Evolutionary conservation across 2,888 invertebrate species (phyloP), one percentile per base, ranked within the genome.

Genomic region (Drosophila pseudotakahashii): DNA sequence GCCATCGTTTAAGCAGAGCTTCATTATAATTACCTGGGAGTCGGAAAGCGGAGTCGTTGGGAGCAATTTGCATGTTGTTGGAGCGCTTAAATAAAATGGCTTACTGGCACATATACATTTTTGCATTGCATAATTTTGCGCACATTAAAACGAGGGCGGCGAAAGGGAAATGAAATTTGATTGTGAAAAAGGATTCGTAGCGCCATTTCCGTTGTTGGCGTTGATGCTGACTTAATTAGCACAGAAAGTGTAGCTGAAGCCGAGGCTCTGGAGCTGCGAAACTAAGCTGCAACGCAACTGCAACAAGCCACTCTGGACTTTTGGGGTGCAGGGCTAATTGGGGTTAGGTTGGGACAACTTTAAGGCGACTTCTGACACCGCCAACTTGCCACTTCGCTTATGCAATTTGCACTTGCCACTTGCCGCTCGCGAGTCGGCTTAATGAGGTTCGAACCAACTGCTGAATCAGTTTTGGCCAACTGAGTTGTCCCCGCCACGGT

Each of bases 141-240:
- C 73, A 58, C 70, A 79, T 81, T 79, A 72, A 75, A 81, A 79
- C 61, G 60, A 11, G 50, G 61, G 23, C 14, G 11, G 13, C 50
- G 32, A 13, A 23, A 37, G 48, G 72, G 75, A 82, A 71, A 82
- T 82, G 74, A 82, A 84, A 78, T 84, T 84, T 84, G 84, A 79
- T 84, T 78, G 84, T 76, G 64, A 68, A 76, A 72, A 76, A 81
- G 74, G 62, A 77, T 79, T 83, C 79, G 71, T 68, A 51, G 75
- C 73, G 68, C 70, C 74, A 81, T 76, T 84, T 86, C 87, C 84
- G 85, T 39, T 68, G 76, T 64, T 73, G 48, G 53, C 77, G 71
- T 55, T 62, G 74, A 68, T 73, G 78, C 76, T 75, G 84, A 84
- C 87, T 86, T 84, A 84, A 84, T 84, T 86, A 84, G 84, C 79